Evolutionary conservation across 2,113 vertebrate species (phyloP).

Genomic region (Lepus timidus): DNA sequence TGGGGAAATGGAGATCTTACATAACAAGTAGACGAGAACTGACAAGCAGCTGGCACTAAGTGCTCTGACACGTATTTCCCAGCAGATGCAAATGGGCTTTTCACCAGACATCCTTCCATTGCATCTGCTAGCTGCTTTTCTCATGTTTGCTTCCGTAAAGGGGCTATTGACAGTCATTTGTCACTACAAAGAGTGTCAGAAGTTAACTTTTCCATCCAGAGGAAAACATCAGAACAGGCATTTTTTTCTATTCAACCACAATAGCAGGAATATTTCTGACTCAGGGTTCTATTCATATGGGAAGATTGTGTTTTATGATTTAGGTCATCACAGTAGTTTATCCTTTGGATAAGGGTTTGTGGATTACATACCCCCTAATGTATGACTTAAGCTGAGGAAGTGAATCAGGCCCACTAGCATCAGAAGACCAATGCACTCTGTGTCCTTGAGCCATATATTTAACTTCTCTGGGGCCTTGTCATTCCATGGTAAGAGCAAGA

Average conservation of each 20-base stretch:
- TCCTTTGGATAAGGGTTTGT: not conserved
- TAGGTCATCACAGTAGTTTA: not conserved
- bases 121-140: not conserved
- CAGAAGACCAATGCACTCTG: not conserved
- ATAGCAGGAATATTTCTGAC: not conserved
- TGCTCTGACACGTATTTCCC: not conserved
- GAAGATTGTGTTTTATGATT: not conserved
- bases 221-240: not conserved
- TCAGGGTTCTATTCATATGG: not conserved
- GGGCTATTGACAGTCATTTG: not conserved
- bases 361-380: not conserved
- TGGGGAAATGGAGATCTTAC: constrained; percentile 45
- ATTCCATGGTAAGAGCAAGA: not conserved
- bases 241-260: not conserved
- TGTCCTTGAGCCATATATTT: not conserved
- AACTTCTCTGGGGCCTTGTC: not conserved
- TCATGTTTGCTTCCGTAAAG: constrained; percentile 43
- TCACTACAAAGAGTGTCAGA: not conserved
- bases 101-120: not conserved
- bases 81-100: not conserved
- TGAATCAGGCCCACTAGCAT: not conserved
- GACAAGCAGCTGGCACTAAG: not conserved
- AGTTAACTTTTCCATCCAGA: not conserved
- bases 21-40: not conserved
- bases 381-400: not conserved